These are phyloP conservation scores for Hypercompe scribonia DNA, from an alignment of 2,888 invertebrate species.

Conservation along the genomic window DNA sequence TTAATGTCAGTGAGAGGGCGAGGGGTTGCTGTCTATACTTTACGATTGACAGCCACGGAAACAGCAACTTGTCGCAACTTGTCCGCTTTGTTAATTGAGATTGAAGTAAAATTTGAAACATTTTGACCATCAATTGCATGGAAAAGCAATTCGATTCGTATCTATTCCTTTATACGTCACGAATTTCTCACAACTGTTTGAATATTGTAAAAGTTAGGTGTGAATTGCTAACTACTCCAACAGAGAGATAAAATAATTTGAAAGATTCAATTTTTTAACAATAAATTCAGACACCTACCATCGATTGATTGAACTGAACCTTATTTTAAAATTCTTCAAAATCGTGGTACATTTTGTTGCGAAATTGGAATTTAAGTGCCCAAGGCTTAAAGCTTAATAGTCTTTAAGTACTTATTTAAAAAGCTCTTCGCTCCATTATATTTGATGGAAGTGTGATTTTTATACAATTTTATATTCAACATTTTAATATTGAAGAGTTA, in stretches of 20 bases:
- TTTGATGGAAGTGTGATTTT: conserved; percentile 1
- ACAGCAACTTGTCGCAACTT: too few relatives aligned
- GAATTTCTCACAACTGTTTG: not conserved
- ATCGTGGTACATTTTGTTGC: not conserved
- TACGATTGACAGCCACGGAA: too few relatives aligned
- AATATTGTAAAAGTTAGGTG: not conserved
- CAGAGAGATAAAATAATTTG: not conserved
- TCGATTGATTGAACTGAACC: not conserved
- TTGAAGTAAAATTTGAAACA: too few relatives aligned
- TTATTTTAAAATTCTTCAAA: not conserved
- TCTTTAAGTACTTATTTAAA: conserved; percentile 6
- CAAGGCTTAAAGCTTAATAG: not conserved
- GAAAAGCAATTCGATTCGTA: too few relatives aligned
- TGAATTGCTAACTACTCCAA: not conserved
- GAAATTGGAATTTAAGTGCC: not conserved
- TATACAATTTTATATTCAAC: conserved; percentile 3
- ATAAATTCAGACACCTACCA: too few relatives aligned
- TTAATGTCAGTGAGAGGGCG: too few relatives aligned
- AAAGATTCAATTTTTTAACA: too few relatives aligned
- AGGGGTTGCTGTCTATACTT: too few relatives aligned
- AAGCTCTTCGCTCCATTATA: conserved; percentile 1
- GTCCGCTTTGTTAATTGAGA: too few relatives aligned
- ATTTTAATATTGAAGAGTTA: not conserved
- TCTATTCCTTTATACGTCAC: too few relatives aligned
- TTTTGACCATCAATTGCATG: too few relatives aligned